These are phyloP conservation scores for Montipora efflorescens DNA, from an alignment of 64 coral and sea anemone species.

Conservation along the genomic window DNA sequence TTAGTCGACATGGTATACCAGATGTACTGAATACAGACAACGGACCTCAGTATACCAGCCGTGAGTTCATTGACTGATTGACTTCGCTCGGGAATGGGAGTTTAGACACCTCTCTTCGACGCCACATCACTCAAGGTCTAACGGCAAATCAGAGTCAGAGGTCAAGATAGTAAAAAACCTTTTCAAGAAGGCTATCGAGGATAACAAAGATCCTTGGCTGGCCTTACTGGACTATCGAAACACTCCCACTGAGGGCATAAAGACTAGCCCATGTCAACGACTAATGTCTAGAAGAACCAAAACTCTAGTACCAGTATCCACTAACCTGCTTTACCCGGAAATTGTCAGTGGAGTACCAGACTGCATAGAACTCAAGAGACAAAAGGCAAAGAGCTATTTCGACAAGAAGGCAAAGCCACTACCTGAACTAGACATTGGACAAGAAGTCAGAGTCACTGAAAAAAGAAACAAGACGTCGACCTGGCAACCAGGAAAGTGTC, in stretches of 20 bases:
- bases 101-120: neutral
- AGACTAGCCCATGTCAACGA: constrained; percentile 10
- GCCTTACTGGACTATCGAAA: constrained; percentile 16
- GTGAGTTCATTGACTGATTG: neutral
- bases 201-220: constrained; percentile 20
- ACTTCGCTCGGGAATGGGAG: neutral
- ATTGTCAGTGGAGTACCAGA: neutral
- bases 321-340: constrained; percentile 51
- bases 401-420: constrained; percentile 28
- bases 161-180: constrained; percentile 43
- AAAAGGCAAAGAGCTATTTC: constrained; percentile 42
- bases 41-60: neutral
- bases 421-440: constrained; percentile 49
- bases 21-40: neutral
- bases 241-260: constrained; percentile 16
- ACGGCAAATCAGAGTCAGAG: constrained; percentile 36
- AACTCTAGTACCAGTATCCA: neutral
- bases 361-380: constrained; percentile 1
- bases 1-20: neutral
- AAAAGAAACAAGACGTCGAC: neutral
- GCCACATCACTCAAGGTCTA: constrained; percentile 13
- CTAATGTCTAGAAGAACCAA: constrained; percentile 28
- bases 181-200: constrained; percentile 29
- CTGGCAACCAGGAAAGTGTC: neutral
- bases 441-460: neutral